Conservation (phyloP, 2,888 invertebrate species). For the Spilosoma lubricipeda region DNA sequence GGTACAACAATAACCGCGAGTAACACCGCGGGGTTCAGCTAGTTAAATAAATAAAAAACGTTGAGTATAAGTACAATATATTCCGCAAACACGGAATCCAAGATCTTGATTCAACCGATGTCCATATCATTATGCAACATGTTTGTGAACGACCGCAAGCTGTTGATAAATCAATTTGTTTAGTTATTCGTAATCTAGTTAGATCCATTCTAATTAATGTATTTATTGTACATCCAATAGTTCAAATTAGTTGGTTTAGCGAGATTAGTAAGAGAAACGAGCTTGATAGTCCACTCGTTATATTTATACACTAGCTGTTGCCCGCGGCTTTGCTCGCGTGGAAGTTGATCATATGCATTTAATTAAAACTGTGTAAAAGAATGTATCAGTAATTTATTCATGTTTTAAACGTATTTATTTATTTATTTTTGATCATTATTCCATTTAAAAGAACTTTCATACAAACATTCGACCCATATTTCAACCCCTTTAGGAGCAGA, state of each 20-base stretch:
- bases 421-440: no score
- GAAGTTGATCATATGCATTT: no score
- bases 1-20: no score
- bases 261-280: not conserved
- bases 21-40: no score
- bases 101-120: constrained; percentile 13
- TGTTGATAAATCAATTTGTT: constrained; percentile 9
- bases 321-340: no score
- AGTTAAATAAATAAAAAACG: not conserved
- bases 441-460: no score
- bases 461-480: no score
- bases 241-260: not conserved
- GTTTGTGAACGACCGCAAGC: not conserved
- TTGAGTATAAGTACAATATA: not conserved
- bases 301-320: no score
- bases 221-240: not conserved
- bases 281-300: not conserved
- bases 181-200: constrained; percentile 1
- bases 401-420: no score
- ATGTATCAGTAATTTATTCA: no score
- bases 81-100: constrained; percentile 7
- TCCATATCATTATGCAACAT: constrained; percentile 7
- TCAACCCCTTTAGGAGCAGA: no score
- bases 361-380: no score
- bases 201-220: not conserved